Base-by-base conservation (phyloP, 1,140 invertebrate genomes). In the Drosophila sp. region DNA sequence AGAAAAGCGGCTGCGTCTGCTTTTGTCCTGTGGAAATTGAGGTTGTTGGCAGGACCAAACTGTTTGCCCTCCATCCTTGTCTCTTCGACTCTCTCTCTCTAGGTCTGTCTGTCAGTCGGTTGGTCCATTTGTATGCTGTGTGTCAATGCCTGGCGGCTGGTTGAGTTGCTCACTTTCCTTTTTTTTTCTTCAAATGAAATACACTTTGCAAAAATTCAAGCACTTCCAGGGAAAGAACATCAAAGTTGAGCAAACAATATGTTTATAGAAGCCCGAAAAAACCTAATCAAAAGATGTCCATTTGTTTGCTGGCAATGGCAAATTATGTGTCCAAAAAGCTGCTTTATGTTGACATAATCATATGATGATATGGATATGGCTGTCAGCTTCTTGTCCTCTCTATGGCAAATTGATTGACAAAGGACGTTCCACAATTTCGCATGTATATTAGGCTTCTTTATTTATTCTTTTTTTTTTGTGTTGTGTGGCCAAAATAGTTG, bases 191-290 rank as follows among this genome's bases (percentile, higher is more conserved):
- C 30, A 57, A 77, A 79, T 67, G 69, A 64, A 63, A 38, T 87
- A 80, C 83, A 87, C 79, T 82, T 70, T 73, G 60, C 72, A 66
- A 86, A 87, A 87, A 61, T 67, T 73, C 30, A 57, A 30, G 10
- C 44, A 27, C 25, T 50, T 50, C 2, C 44, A 25, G 7, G 23
- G 23, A 57, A 57, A 33, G 30, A 6, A 57, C 44, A 50, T 50
- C 44, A 50, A 50, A 50, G 44, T 78, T 65, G 17, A 38, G 40
- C 33, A 38, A 38, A 40, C 40, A 44, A 47, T 60, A 38, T 60
- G 57, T 38, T 33, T 40, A 10, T 30, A 56, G 64, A 67, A 62
- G 75, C 64, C 44, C 6, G 32, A 75, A 63, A 71, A 75, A 61
- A 38, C 60, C 72, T 76, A 76, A 76, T 76, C 73, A 76, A 76